Evolutionary conservation across 2,797 vertebrate species (phyloP).

Genomic region (Acipenser ruthenus): DNA sequence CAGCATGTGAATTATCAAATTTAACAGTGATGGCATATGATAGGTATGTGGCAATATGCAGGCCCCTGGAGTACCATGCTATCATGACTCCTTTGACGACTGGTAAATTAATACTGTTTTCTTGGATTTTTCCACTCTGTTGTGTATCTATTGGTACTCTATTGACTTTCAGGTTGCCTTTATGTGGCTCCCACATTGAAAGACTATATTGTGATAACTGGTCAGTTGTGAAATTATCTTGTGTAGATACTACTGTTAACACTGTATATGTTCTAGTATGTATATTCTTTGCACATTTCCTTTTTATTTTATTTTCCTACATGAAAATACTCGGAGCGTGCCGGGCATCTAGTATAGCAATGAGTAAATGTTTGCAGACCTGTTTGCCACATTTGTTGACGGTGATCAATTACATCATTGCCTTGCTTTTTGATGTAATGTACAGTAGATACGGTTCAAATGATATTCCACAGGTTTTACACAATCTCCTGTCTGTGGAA

Average conservation of each 20-base stretch:
- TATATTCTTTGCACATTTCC: conserved; percentile 13
- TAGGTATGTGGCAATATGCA: conserved; percentile 19
- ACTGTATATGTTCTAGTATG: conserved; percentile 23
- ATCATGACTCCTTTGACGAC: conserved; percentile 1
- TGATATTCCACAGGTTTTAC: conserved; percentile 15
- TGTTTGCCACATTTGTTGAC: conserved; percentile 30
- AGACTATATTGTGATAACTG: conserved; percentile 11
- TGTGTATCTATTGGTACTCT: too few species aligned
- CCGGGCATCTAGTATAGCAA: conserved; percentile 13
- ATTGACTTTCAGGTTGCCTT: conserved; percentile 2
- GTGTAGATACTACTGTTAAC: conserved; percentile 25
- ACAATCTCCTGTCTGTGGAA: conserved; percentile 25
- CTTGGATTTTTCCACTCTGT: conserved; percentile 11
- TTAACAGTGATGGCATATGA: conserved; percentile 14
- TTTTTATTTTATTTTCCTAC: conserved; percentile 24
- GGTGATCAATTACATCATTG: conserved; percentile 18
- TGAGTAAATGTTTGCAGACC: conserved; percentile 21
- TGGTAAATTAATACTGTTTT: conserved; percentile 1
- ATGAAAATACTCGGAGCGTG: conserved; percentile 21
- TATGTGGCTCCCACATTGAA: conserved; percentile 3
- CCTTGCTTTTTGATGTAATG: conserved; percentile 21
- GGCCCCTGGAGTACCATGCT: conserved; percentile 11
- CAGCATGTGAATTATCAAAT: too few species aligned
- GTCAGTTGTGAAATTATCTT: conserved; percentile 7
- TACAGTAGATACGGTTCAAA: conserved; percentile 23